phyloP scores from a whole-genome alignment of 1,140 invertebrate species.

The Copidosoma floridanum region DNA sequence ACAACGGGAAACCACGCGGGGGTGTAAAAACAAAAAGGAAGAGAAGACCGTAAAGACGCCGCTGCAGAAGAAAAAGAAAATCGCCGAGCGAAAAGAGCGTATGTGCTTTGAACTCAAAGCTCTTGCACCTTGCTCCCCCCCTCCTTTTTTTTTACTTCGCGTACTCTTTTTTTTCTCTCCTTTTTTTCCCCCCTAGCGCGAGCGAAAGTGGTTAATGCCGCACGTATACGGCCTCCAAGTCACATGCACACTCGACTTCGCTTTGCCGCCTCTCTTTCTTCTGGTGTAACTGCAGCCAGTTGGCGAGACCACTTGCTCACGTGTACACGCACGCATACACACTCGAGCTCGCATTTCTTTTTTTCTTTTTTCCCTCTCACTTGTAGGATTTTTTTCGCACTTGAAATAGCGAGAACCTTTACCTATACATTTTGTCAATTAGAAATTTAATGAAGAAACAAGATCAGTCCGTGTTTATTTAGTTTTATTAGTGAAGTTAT shows the following conservation, averaged over 20 bases:
- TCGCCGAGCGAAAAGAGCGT: constrained; percentile 5
- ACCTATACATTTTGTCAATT: constrained; percentile 11
- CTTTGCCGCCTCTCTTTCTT: constrained; percentile 1
- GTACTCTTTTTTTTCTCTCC: not conserved
- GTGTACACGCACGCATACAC: not conserved
- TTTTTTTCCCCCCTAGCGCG: not conserved
- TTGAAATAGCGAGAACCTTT: not conserved
- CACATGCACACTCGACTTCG: constrained; percentile 19
- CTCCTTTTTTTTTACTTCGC: not conserved
- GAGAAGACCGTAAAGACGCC: too few species aligned
- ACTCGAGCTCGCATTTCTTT: constrained; percentile 3
- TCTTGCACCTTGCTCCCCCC: not conserved
- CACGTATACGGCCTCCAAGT: constrained; percentile 15
- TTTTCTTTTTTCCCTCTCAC: not conserved
- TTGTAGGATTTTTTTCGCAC: too few species aligned
- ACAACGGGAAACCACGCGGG: not conserved
- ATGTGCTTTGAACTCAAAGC: constrained; percentile 21
- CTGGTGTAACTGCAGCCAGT: not conserved
- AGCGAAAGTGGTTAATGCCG: constrained; percentile 22
- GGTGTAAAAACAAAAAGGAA: constrained; percentile 13
- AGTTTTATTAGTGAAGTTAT: too few species aligned
- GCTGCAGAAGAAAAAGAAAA: constrained; percentile 1
- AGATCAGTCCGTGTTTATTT: too few species aligned
- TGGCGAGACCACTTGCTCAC: too few species aligned
- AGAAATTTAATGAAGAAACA: too few species aligned